These are phyloP conservation scores for Tricholauxania praeusta DNA, from an alignment of 2,888 invertebrate genomes.

Conservation along the genomic window DNA sequence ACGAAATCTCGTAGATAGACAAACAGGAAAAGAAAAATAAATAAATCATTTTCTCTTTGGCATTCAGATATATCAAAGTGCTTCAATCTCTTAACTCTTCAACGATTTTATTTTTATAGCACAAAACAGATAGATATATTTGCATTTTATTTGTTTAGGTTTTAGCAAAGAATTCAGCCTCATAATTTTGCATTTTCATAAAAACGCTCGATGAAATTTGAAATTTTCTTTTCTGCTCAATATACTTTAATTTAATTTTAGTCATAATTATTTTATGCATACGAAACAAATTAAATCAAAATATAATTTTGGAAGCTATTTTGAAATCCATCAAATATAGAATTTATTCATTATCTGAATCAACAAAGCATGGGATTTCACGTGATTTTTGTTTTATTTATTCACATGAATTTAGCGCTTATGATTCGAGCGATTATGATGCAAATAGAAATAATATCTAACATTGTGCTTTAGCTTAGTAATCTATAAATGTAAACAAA, in stretches of 20 bases:
- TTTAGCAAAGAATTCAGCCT: no score
- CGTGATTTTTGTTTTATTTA: conserved; percentile 19
- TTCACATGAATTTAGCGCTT: conserved; percentile 15
- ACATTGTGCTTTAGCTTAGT: no score
- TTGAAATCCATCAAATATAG: background rate
- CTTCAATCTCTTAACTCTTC: background rate
- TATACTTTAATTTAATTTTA: no score
- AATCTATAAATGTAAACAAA: background rate
- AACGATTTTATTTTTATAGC: background rate
- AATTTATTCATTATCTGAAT: background rate
- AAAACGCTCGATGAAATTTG: no score
- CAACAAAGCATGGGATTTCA: conserved; percentile 10
- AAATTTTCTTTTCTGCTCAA: no score
- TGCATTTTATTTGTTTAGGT: no score
- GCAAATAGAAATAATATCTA: conserved; percentile 7
- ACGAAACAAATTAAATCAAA: no score
- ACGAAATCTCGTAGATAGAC: background rate
- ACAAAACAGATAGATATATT: no score
- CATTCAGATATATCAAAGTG: conserved; percentile 34
- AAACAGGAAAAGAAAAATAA: conserved; percentile 18
- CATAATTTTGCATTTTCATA: no score
- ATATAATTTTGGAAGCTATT: no score
- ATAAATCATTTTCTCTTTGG: conserved; percentile 29
- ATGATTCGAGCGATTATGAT: background rate
- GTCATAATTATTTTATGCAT: no score